Percentiles rank a stretch among this genome's conserved stretches.
Conservation (phyloP, 2,797 vertebrate genomes). For the Pseudotriccus pelzelni region DNA sequence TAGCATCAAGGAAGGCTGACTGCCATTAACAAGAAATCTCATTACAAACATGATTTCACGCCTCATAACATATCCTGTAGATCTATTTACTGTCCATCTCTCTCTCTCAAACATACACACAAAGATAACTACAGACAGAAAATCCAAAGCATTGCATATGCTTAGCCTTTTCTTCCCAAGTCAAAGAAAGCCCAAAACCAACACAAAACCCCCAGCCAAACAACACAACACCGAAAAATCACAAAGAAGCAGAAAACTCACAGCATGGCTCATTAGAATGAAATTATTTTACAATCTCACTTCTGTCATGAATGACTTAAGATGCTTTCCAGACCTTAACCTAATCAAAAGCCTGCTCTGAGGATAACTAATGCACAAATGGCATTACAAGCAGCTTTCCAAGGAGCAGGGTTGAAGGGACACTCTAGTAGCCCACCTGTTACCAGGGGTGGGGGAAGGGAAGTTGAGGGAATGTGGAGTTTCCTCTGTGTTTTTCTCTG, state of each 20-base stretch:
- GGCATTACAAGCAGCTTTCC: background rate
- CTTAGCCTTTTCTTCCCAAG: background rate
- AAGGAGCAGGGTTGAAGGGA: background rate
- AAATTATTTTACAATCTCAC: background rate
- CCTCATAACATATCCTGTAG: background rate
- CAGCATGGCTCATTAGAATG: background rate
- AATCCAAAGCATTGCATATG: background rate
- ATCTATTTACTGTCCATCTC: conserved; percentile 22
- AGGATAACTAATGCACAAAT: background rate
- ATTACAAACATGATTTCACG: conserved; percentile 57
- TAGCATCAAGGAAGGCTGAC: conserved; percentile 29
- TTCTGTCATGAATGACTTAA: background rate
- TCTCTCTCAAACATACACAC: background rate
- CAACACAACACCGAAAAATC: background rate
- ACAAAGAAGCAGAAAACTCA: background rate
- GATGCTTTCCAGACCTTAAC: background rate
- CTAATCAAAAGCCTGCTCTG: background rate
- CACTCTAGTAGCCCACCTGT: background rate
- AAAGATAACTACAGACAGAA: background rate
- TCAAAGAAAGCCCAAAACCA: background rate
- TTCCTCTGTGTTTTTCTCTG: background rate
- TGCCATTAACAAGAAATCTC: conserved; percentile 57
- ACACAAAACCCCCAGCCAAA: background rate
- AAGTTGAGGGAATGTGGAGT: background rate
- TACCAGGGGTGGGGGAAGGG: background rate